Evolutionary conservation across 2,797 vertebrate species (phyloP).

Genomic region (Halcyon badia): DNA sequence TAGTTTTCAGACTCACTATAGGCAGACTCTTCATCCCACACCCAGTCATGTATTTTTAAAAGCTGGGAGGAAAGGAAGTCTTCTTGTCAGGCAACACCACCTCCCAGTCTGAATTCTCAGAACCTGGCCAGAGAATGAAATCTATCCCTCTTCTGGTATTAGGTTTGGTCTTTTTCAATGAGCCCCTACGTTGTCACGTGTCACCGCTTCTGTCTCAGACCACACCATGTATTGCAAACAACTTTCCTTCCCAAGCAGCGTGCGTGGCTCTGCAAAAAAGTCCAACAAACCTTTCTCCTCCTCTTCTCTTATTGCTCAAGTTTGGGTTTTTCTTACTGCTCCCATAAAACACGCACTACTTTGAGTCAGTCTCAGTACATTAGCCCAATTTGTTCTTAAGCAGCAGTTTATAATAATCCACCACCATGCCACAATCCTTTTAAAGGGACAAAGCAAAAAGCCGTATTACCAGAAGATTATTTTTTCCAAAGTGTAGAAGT

Average conservation of each 20-base stretch:
- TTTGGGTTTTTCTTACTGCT: not conserved
- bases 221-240: not conserved
- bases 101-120: not conserved
- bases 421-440: not conserved
- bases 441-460: constrained; percentile 16
- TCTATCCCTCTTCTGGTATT: not conserved
- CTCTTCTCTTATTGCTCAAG: not conserved
- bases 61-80: not conserved
- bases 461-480: not conserved
- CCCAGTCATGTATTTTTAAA: not conserved
- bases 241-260: not conserved
- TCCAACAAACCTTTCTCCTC: not conserved
- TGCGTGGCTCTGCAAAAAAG: not conserved
- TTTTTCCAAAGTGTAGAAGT: constrained; percentile 1
- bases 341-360: not conserved
- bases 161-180: not conserved
- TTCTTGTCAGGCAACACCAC: not conserved
- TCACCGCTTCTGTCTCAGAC: not conserved
- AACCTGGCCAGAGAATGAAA: not conserved
- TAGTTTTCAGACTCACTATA: not conserved
- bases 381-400: constrained; percentile 13
- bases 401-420: constrained; percentile 14
- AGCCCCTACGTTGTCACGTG: not conserved
- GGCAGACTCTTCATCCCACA: not conserved
- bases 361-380: not conserved